Conservation (phyloP, 2,797 vertebrate genomes). For the Garrulus glandarius region DNA sequence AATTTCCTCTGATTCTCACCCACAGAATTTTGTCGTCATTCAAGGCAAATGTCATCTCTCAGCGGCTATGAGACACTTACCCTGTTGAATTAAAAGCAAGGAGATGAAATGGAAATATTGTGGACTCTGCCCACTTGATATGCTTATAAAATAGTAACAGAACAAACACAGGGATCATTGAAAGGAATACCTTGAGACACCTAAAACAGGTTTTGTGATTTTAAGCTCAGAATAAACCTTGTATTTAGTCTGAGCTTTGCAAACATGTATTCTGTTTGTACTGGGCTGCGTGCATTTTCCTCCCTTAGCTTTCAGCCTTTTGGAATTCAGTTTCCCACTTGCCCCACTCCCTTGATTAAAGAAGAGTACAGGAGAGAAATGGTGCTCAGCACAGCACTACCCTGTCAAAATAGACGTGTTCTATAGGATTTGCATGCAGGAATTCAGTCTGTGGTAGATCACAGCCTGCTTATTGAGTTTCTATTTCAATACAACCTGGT, state of each 20-base stretch:
- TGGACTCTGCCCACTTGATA: neutral
- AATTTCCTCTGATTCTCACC: neutral
- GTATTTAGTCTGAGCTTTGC: neutral
- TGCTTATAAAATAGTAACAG: neutral
- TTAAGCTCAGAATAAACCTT: neutral
- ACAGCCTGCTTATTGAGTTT: neutral
- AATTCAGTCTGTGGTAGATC: neutral
- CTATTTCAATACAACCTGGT: fast-evolving
- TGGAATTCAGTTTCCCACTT: neutral
- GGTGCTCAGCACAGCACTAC: neutral
- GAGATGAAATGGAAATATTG: neutral
- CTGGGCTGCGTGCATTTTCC: neutral
- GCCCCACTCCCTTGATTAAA: neutral
- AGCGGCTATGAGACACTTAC: neutral
- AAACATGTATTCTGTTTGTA: neutral
- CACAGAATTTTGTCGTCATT: neutral
- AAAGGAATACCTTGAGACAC: neutral
- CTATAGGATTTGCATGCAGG: fast-evolving
- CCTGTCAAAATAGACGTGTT: neutral
- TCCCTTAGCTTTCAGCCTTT: neutral
- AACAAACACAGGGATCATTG: neutral
- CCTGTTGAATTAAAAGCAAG: neutral
- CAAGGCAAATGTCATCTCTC: neutral
- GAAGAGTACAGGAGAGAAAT: neutral
- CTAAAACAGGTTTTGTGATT: neutral